Evolutionary conservation across 2,797 vertebrate genomes (phyloP), one percentile per base, ranked within the genome.

Genomic region (Myotis daubentonii): DNA sequence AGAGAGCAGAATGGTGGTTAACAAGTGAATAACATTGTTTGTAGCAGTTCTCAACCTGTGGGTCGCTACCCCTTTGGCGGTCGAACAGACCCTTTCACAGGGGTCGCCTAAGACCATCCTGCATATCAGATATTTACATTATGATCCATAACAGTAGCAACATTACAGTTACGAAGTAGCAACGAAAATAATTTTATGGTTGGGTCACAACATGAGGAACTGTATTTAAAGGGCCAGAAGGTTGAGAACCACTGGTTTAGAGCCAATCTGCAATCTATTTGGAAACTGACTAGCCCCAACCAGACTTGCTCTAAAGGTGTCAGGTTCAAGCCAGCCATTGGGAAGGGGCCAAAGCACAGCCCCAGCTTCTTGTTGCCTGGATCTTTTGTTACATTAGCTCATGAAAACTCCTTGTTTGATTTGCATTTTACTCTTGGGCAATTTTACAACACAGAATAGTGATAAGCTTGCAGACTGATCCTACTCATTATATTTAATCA

Each of bases 351-450:
- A 92, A 86, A 79, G 62, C 47, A 36, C 25, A 94, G 41, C 30
- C 38, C 88, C 23, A 95, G 91, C 91, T 96, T 97, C 95, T 96
- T 98, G 95, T 97, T 97, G 85, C 76, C 78, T 91, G 28, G 92
- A 95, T 98, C 93, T 97, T 96, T 94, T 93, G 94, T 96, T 93
- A 96, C 93, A 93, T 84, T 96, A 95, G 96, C 93, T 98, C 96
- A 97, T 98, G 98, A 98, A 94, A 98, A 96, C 90, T 96, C 87
- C 96, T 97, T 96, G 96, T 96, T 97, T 98, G 93, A 97, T 98
- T 98, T 97, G 95, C 93, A 97, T 98, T 98, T 98, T 97, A 97
- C 97, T 98, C 97, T 97, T 97, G 96, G 91, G 93, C 96, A 95
- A 97, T 97, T 98, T 95, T 96, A 97, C 94, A 93, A 97, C 97